Base-by-base conservation (phyloP, 2,113 vertebrate species). In the Mus pahari region DNA sequence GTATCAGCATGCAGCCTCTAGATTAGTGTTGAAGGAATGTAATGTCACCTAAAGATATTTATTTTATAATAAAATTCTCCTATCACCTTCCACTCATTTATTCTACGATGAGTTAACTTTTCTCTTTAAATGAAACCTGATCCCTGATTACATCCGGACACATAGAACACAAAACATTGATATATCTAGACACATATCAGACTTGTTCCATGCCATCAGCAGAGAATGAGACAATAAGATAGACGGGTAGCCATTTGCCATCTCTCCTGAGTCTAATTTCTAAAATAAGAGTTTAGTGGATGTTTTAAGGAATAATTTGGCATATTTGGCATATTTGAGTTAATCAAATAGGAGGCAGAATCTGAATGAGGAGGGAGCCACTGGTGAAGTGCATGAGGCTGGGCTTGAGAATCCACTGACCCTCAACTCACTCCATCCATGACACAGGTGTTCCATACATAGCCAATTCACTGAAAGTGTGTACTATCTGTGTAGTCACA, bases 401-500 rank as follows among this genome's bases (percentile, higher is more conserved):
- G 31, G 20, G 24, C n/a, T 53, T 20, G 53, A 24, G 42, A n/a
- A 71, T 24, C 4, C 79, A 10, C 11, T 71, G 50, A 22, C 36
- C 36, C 39, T 24, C 45, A 70, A 31, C 11, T 31, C 28, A 11
- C 79, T 73, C 58, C 77, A 10, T 9, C 10, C 12, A 28, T 24
- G 36, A 66, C 74, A 53, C 53, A 86, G 24, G 95, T 68, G 94
- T 58, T 75, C 87, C 97, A 95, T 89, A 98, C 94, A 86, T 81
- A 94, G 93, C 90, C 97, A 88, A 95, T 77, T 96, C 97, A 97
- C 98, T 96, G 93, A 98, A 97, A 97, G 96, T 96, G 96, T 97
- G 98, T 96, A 88, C 90, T 96, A 91, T 97, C 97, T 97, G 48
- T 96, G 86, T 95, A 98, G 98, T 98, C 98, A 98, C 97, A 98